Evolutionary conservation across 2,113 vertebrate species (phyloP), one percentile per base, ranked within the genome.

Genomic region (Pluvianellus socialis): DNA sequence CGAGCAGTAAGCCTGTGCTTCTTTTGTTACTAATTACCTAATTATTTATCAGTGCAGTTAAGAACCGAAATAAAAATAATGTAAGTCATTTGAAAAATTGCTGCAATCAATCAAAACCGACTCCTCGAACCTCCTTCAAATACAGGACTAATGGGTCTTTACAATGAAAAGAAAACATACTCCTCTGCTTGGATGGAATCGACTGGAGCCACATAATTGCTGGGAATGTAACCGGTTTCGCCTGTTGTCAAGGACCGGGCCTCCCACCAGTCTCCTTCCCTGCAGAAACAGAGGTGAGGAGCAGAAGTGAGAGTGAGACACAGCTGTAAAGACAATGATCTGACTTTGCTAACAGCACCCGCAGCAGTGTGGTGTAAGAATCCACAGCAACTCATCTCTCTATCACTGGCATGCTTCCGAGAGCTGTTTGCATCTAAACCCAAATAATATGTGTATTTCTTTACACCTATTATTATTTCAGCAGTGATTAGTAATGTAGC

Each of bases 221-320:
- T 99, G 97, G 99, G 99, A 97, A 99, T 99, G 97, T 99, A 99
- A 94, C 99, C 99, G 8, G 99, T 99, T 97, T 99, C 98, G 18
- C 99, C 99, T 14, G 99, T 99, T 88, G 98, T 99, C 97, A 99
- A 96, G 56, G 99, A 99, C 56, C 99, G 99, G 33, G 99, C 99
- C 59, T 99, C 99, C 99, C 99, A 99, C 99, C 99, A 99, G 89
- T 99, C 99, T 86, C 99, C 99, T 98, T 99, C 99, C 97, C 99
- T 99, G 98, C 19, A 96, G 94, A 95, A 94, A 91, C 47, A 97
- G 87, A 94, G 49, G 82, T 86, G 80, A 92, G 38, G 76, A 90
- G 35, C 59, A 83, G 65, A 93, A 67, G 45, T 79, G 28, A 93
- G 82, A 82, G 16, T 10, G 19, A 72, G 56, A 79, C 38, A 38